phyloP scores from a whole-genome alignment of 2,888 invertebrate genomes.

The Eupeodes luniger region DNA sequence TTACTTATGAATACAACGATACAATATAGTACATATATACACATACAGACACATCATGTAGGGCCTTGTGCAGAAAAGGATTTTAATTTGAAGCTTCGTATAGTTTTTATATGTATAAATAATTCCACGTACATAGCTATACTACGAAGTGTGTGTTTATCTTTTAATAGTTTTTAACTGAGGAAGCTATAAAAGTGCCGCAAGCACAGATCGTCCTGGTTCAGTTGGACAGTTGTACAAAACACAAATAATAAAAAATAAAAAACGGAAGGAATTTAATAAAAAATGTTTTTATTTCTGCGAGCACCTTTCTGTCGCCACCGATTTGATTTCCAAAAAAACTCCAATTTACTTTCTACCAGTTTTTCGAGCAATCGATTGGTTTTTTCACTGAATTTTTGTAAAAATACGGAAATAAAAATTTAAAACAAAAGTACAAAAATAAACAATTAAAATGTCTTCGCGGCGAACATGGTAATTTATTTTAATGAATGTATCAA shows the following conservation, averaged over 20 bases:
- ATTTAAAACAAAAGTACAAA: not conserved
- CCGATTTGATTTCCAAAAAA: slow-evolving; percentile 11
- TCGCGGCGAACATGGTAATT: too few relatives aligned
- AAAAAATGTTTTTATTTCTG: slow-evolving; percentile 11
- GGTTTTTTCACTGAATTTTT: not conserved
- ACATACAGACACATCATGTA: not conserved
- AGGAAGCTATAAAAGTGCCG: slow-evolving; percentile 11
- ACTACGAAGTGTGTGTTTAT: not conserved
- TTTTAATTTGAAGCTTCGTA: slow-evolving; percentile 47
- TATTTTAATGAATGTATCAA: too few relatives aligned
- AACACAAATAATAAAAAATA: not conserved
- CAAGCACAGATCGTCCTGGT: slow-evolving; percentile 5
- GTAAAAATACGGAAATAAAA: not conserved
- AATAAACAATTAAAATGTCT: too few relatives aligned
- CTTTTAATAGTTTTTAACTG: slow-evolving; percentile 12
- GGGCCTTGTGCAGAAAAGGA: slow-evolving; percentile 12
- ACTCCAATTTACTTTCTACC: not conserved
- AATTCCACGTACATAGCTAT: too few relatives aligned
- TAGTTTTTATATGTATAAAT: not conserved
- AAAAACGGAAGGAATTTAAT: slow-evolving; percentile 31
- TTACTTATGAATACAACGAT: slow-evolving; percentile 9
- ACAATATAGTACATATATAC: not conserved
- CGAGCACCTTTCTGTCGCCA: slow-evolving; percentile 32
- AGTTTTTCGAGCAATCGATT: not conserved
- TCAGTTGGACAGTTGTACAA: not conserved